Percentiles rank a stretch among this genome's conserved stretches.
Conservation (phyloP, 2,113 vertebrate species). For the Hepsetus odoe region DNA sequence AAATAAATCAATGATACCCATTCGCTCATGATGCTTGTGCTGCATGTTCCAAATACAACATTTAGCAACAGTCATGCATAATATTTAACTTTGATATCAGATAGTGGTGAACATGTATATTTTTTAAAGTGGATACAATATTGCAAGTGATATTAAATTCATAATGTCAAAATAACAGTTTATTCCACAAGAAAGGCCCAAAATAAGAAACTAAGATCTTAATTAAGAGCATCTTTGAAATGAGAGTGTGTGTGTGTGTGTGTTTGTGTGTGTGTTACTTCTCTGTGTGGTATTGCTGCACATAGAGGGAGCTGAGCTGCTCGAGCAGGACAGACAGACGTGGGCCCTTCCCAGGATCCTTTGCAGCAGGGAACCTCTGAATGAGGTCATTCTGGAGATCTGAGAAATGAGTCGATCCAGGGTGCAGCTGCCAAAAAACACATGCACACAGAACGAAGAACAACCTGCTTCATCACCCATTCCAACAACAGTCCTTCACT, state of each 20-base stretch:
- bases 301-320: conserved; percentile 51
- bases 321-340: conserved; percentile 56
- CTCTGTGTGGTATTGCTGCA: conserved; percentile 20
- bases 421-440: conserved; percentile 80
- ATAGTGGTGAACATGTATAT: too few relatives aligned
- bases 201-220: too few relatives aligned
- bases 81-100: too few relatives aligned
- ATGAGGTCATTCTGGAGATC: conserved; percentile 66
- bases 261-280: conserved; percentile 48
- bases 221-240: background rate
- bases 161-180: too few relatives aligned
- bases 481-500: background rate
- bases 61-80: too few relatives aligned
- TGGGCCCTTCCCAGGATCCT: conserved; percentile 24
- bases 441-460: conserved; percentile 1
- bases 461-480: background rate
- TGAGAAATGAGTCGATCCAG: conserved; percentile 66
- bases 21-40: too few relatives aligned
- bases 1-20: too few relatives aligned
- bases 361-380: conserved; percentile 46
- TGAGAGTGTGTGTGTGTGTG: background rate
- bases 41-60: too few relatives aligned
- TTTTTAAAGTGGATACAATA: too few relatives aligned
- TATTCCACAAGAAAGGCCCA: too few relatives aligned
- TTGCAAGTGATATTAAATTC: too few relatives aligned